These are phyloP conservation scores for Aphelinus atriplicis DNA, from an alignment of 1,140 invertebrate genomes.

Conservation along the genomic window DNA sequence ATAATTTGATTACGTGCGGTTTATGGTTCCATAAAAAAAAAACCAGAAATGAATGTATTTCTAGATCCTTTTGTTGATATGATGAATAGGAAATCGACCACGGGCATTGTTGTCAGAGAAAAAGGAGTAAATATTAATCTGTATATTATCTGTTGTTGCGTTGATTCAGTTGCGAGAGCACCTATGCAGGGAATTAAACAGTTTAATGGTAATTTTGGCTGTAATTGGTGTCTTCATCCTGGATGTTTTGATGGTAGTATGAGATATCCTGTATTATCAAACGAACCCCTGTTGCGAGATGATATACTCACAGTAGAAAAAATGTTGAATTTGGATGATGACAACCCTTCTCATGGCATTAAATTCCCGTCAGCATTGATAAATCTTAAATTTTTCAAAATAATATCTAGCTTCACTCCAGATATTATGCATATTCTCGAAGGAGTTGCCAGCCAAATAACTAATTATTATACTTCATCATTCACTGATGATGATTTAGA, in stretches of 20 bases:
- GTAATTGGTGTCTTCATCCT: conserved; percentile 19
- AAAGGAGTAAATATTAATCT: conserved; percentile 5
- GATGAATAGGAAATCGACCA: not conserved
- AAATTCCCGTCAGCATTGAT: conserved; percentile 19
- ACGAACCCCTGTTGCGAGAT: no score
- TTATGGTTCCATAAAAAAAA: not conserved
- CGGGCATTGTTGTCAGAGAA: not conserved
- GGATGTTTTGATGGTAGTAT: not conserved
- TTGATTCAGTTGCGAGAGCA: not conserved
- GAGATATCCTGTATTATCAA: no score
- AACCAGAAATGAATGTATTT: not conserved
- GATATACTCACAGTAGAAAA: not conserved
- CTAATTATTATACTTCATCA: not conserved
- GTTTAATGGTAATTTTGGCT: conserved; percentile 8
- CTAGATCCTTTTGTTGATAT: conserved; percentile 1
- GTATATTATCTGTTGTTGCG: not conserved
- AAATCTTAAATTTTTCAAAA: conserved; percentile 24
- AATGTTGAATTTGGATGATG: not conserved
- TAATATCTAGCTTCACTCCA: conserved; percentile 18
- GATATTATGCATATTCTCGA: conserved; percentile 19
- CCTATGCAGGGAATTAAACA: not conserved
- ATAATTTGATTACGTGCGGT: not conserved
- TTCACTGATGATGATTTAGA: not conserved
- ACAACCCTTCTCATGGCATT: not conserved
- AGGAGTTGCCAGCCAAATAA: not conserved